These are phyloP conservation scores for Lipotes vexillifer DNA, from an alignment of 2,113 vertebrate genomes.

Conservation along the genomic window DNA sequence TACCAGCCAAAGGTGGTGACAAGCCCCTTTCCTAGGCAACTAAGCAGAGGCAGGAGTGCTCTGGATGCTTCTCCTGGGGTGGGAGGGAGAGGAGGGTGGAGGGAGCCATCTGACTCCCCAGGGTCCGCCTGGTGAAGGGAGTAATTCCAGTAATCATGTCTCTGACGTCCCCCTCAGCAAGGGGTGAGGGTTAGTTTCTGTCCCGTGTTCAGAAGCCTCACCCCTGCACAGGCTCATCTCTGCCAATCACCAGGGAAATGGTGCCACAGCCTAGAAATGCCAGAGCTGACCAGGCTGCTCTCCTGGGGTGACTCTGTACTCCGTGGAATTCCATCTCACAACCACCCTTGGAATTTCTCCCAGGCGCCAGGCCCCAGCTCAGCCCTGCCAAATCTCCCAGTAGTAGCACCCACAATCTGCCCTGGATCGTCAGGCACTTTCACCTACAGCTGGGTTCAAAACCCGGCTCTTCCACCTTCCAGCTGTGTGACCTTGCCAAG, in stretches of 20 bases:
- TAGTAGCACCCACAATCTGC: rapidly evolving
- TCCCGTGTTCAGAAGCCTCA: neutral
- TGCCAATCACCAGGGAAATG: neutral
- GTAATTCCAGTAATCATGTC: neutral
- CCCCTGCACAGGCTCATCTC: neutral
- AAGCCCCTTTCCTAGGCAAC: slow-evolving; percentile 34
- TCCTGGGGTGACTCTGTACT: neutral
- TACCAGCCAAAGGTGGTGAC: slow-evolving; percentile 38
- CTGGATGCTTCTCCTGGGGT: neutral
- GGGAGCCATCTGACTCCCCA: neutral
- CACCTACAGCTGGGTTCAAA: neutral
- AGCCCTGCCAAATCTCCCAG: rapidly evolving
- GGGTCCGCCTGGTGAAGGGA: neutral
- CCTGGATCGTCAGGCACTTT: rapidly evolving
- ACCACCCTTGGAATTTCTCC: neutral
- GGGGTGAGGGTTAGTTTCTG: neutral
- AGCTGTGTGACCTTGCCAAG: neutral
- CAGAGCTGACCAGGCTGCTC: neutral
- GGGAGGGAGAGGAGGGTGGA: neutral
- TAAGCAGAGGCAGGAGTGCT: neutral
- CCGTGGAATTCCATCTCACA: rapidly evolving
- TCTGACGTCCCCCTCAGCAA: neutral
- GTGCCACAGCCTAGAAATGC: neutral
- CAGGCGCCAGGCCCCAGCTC: neutral
- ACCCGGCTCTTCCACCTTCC: neutral